A percentile compares a stretch with the other conserved stretches of the same genome.
Evolutionary conservation across 2,113 vertebrate genomes (phyloP).

Genomic region (Chroicocephalus ridibundus): DNA sequence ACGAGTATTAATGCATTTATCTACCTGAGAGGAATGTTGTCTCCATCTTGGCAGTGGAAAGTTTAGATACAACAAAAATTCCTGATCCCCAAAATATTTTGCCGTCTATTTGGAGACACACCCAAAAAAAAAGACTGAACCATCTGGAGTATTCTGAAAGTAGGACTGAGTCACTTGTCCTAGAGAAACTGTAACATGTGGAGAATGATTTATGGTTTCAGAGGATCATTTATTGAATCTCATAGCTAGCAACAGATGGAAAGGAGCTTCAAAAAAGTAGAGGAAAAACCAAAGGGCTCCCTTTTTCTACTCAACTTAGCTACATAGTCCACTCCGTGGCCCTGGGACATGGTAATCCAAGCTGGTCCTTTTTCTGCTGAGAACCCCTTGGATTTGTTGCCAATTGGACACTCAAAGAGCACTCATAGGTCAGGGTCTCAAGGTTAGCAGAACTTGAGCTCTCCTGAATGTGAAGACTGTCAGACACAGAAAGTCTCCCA

Average conservation of each 20-base stretch:
- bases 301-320: not conserved
- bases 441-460: not conserved
- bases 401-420: too few relatives aligned
- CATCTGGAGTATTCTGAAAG: not conserved
- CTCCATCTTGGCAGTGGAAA: not conserved
- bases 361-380: not conserved
- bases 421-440: not conserved
- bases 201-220: not conserved
- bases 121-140: not conserved
- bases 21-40: not conserved
- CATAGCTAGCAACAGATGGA: not conserved
- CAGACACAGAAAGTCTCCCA: not conserved
- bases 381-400: not conserved
- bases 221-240: not conserved
- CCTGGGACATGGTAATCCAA: not conserved
- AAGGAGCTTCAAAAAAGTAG: not conserved
- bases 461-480: not conserved
- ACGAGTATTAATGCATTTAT: not conserved
- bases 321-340: not conserved
- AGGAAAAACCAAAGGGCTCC: not conserved
- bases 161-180: not conserved
- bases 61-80: not conserved
- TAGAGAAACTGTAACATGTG: not conserved
- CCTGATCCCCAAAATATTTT: not conserved
- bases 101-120: not conserved